These are phyloP conservation scores for Chloropsis cyanopogon DNA, from an alignment of 2,113 vertebrate species.

Conservation along the genomic window DNA sequence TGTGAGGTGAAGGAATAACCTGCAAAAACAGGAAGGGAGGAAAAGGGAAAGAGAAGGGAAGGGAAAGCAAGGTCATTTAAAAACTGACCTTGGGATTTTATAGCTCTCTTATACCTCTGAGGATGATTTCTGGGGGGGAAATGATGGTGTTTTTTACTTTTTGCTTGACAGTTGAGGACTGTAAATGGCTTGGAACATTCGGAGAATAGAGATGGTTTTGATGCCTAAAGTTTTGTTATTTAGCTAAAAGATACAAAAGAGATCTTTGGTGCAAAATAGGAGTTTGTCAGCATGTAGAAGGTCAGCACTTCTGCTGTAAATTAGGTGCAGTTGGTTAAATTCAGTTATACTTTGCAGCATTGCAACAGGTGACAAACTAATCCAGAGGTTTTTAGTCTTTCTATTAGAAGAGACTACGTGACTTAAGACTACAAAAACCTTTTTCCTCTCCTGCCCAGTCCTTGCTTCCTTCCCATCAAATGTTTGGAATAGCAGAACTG, in stretches of 20 bases:
- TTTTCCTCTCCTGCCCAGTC: not conserved
- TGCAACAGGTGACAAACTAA: not conserved
- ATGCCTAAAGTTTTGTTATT: not conserved
- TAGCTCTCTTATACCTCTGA: not conserved
- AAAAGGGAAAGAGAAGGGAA: not conserved
- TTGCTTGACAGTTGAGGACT: not conserved
- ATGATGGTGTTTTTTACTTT: not conserved
- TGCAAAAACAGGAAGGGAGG: not conserved
- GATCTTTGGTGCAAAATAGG: not conserved
- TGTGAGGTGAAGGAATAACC: not conserved
- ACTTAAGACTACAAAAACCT: not conserved
- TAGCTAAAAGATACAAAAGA: not conserved
- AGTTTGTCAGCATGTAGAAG: not conserved
- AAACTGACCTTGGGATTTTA: not conserved
- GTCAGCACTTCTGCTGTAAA: not conserved
- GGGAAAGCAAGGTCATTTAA: not conserved
- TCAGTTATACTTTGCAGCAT: not conserved
- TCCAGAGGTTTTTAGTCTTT: not conserved
- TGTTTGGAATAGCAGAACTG: not conserved
- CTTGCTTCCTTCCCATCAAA: not conserved
- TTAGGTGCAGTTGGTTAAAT: not conserved
- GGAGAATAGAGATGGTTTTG: not conserved
- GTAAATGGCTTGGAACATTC: not conserved
- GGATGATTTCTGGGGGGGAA: not conserved
- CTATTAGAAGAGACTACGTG: not conserved